phyloP scores from a whole-genome alignment of 2,888 invertebrate species.

The Scaptomyza caliginosa region DNA sequence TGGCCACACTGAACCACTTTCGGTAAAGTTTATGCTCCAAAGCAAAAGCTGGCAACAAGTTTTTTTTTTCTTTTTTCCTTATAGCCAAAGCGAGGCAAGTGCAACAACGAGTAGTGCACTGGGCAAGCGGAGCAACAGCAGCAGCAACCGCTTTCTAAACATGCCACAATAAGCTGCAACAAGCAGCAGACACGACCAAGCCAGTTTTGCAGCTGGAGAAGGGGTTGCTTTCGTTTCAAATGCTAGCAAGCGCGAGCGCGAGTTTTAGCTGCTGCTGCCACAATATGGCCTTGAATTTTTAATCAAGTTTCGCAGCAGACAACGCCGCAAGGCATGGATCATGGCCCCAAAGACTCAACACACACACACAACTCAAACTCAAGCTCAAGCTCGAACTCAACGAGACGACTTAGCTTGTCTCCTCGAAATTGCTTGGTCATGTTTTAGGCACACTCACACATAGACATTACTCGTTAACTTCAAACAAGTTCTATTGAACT shows the following conservation, averaged over 20 bases:
- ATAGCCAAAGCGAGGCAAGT: conserved; percentile 42
- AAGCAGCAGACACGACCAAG: conserved; percentile 20
- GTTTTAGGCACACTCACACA: conserved; percentile 42
- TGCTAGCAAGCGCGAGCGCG: conserved; percentile 24
- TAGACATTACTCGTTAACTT: conserved; percentile 41
- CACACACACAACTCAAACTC: neutral
- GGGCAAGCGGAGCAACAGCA: conserved; percentile 63
- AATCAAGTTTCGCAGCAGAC: conserved; percentile 75
- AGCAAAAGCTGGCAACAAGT: conserved; percentile 41
- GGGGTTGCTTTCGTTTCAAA: conserved; percentile 63
- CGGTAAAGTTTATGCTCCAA: conserved; percentile 28
- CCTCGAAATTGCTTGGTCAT: conserved; percentile 55
- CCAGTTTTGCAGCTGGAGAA: too few relatives aligned
- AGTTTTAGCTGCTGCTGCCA: conserved; percentile 52
- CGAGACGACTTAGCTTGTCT: conserved; percentile 16
- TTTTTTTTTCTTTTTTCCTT: too few relatives aligned
- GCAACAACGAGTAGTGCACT: conserved; percentile 69
- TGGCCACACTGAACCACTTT: conserved; percentile 53
- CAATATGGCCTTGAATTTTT: conserved; percentile 79
- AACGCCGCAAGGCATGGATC: conserved; percentile 55
- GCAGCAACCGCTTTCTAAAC: conserved; percentile 70
- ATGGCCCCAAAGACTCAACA: conserved; percentile 36
- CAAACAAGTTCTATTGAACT: conserved; percentile 77
- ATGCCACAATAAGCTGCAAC: conserved; percentile 52
- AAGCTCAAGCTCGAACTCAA: neutral